Base-by-base conservation (phyloP, 2,113 vertebrate genomes). In the Colaptes auratus region DNA sequence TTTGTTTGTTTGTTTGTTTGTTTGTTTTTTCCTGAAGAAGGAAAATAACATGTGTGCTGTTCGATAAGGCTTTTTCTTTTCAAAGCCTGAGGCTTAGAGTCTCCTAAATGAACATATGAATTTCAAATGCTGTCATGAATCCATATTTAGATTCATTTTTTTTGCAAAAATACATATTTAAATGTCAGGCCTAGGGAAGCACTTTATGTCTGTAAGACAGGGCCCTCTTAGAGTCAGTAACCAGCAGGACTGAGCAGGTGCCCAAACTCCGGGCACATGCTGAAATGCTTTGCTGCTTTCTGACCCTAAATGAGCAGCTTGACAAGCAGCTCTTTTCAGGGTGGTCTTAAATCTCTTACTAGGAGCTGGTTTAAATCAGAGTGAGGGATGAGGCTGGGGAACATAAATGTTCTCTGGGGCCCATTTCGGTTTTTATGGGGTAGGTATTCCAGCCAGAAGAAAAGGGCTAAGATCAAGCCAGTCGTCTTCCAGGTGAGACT, bases 321-420 rank as follows among this genome's bases (percentile, higher is more conserved):
- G 84, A 90, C 86, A 90, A 86, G 78, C 87, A 92, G 53, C 66
- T 78, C 18, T 65, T 2, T 87, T 92, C 82, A 39, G 73, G 90
- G 93, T 94, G 91, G 92, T 96, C 91, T 92, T 20, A 91, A 90
- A 85, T 63, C 42, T 79, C 83, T 79, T 24, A 20, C 71, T 88
- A 59, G 86, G 81, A 82, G 61, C 88, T 95, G 90, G 75, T 95
- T 96, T 92, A 92, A 94, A 93, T 95, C 93, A 92, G 88, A 85
- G 39, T 63, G 61, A 89, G 79, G 79, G 92, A 92, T 95, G 86
- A 93, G 61, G 82, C 82, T 92, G 86, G 73, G 90, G 53, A 96
- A 39, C 63, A 67, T 83, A 81, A 83, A 65, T 21, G 23, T 75
- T 71, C 94, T 82, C 89, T 44, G 79, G 95, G 90, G 69, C 67